These are phyloP conservation scores for Oxygymnocypris stewartii DNA, from an alignment of 2,113 vertebrate genomes.

Conservation along the genomic window DNA sequence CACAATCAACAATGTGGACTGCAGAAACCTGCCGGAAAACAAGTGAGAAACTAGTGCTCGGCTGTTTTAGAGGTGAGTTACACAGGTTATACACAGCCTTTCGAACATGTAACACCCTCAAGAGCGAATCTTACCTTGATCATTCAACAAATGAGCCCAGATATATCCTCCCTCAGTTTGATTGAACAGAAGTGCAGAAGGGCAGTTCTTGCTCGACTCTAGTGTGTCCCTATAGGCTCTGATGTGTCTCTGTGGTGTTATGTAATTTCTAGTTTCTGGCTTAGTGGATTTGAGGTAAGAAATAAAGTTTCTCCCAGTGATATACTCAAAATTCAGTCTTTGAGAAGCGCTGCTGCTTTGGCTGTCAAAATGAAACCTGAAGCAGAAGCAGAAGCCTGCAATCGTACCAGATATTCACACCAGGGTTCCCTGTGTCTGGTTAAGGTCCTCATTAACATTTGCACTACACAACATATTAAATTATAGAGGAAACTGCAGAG, in stretches of 20 bases:
- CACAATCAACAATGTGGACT: constrained; percentile 46
- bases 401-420: neutral
- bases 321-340: neutral
- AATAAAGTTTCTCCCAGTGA: constrained; percentile 11
- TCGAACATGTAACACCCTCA: neutral
- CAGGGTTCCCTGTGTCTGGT: neutral
- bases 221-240: neutral
- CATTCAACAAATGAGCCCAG: constrained; percentile 16
- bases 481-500: neutral
- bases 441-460: constrained; percentile 25
- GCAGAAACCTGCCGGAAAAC: constrained; percentile 39
- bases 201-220: neutral
- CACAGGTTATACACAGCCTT: constrained; percentile 30
- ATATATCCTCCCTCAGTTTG: neutral
- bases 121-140: constrained; percentile 5
- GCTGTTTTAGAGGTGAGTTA: neutral
- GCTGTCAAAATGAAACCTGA: constrained; percentile 34
- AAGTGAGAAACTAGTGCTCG: neutral
- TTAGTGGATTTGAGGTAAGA: constrained; percentile 11
- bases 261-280: constrained; percentile 4
- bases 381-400: constrained; percentile 6
- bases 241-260: constrained; percentile 13
- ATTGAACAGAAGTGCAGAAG: neutral
- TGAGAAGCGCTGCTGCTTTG: constrained; percentile 11
- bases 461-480: neutral